phyloP scores from a whole-genome alignment of 1,140 invertebrate species.

The Procambarus clarkii region DNA sequence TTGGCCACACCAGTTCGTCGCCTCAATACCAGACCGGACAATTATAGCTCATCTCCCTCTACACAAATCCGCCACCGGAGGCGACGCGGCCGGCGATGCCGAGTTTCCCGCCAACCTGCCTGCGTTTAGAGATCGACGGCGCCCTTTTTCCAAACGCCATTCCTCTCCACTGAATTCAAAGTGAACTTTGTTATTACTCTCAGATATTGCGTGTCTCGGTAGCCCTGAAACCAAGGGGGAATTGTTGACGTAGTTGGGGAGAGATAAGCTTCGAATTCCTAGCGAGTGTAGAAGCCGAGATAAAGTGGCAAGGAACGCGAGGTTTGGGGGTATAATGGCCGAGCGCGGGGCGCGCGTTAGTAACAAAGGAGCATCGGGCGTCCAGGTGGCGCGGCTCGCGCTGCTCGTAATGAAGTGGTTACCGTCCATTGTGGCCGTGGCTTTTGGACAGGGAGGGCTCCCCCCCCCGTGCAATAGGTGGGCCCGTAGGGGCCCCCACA shows the following conservation, averaged over 20 bases:
- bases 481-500: background rate
- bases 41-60: slow-evolving; percentile 32
- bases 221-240: no score
- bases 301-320: background rate
- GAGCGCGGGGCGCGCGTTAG: background rate
- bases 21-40: slow-evolving; percentile 14
- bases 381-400: slow-evolving; percentile 36
- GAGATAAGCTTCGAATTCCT: no score
- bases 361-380: slow-evolving; percentile 18
- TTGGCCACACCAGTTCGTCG: background rate
- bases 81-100: slow-evolving; percentile 9
- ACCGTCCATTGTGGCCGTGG: slow-evolving; percentile 3
- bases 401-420: slow-evolving; percentile 45
- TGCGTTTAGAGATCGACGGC: no score
- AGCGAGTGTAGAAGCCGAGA: no score
- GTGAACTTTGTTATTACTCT: no score
- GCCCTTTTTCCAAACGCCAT: no score
- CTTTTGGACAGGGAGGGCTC: background rate
- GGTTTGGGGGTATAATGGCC: background rate
- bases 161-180: no score
- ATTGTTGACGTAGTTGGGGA: background rate
- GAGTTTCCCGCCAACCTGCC: background rate
- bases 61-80: slow-evolving; percentile 7
- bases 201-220: no score
- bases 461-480: slow-evolving; percentile 7